Evolutionary conservation across 1,140 invertebrate genomes (phyloP), one percentile per base, ranked within the genome.

Genomic region (Periplaneta americana): DNA sequence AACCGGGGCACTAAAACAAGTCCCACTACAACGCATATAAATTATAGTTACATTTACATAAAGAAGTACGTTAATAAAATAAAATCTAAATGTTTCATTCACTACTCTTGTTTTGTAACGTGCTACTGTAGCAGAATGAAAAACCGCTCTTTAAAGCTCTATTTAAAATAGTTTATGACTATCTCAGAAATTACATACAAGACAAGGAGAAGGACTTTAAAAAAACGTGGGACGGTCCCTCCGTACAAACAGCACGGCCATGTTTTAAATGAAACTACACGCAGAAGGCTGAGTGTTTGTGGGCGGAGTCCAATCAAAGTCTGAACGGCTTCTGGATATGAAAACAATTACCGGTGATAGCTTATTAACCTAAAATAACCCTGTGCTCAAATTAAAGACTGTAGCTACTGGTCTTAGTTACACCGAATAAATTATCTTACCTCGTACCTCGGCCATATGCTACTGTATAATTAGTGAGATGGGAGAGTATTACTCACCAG

Each of bases 301-400:
- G 34, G 76, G 76, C 33, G 76, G 76, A 35, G 76, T 77, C 76
- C 76, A 77, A 77, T 77, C 76, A 77, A 48, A 22, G 76, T 15
- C 13, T 15, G 28, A 36, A 36, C 76, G 35, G 34, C 76, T 77
- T 36, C 76, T 77, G 31, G 18, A 77, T 77, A 77, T 77, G 76
- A 34, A 77, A 77, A 77, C 33, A 34, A 77, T 35, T 77, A 35
- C 33, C 76, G 15, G 33, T 22, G 76, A 77, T 77, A 77, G 76
- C 76, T 77, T 77, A 77, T 77, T 77, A 77, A 36, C 17, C 39
- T 48, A 48, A 48, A 48, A 15, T 48, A 48, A 48, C 39, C 39
- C 39, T 48, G 11, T 48, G 10, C 39, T 48, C 39, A 48, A 48
- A 48, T 48, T 48, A 48, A 48, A 48, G 39, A 48, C 39, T 48